Percentiles rank a stretch among this genome's conserved stretches.
Evolutionary conservation across 1,140 invertebrate genomes (phyloP).

Genomic region (Tetramorium simillimum): DNA sequence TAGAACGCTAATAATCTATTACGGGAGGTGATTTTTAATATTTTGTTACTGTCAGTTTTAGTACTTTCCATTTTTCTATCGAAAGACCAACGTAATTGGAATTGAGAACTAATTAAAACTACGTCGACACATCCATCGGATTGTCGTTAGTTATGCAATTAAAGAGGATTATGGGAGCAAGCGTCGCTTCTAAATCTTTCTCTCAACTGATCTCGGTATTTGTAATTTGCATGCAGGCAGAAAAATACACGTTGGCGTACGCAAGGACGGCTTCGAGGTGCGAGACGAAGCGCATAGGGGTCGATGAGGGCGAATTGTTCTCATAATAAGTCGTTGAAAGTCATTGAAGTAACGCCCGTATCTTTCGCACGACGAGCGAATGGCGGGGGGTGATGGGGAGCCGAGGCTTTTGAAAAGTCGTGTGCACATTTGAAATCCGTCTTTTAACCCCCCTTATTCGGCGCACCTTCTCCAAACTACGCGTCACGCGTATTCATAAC

Average conservation of each 20-base stretch:
- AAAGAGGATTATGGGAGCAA: slow-evolving; percentile 35
- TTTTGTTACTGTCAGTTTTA: not conserved
- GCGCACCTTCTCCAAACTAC: not conserved
- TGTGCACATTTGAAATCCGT: not conserved
- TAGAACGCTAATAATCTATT: not conserved
- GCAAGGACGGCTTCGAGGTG: not conserved
- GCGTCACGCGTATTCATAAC: not conserved
- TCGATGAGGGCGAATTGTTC: slow-evolving; percentile 74
- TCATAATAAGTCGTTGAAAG: slow-evolving; percentile 79
- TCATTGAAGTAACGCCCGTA: slow-evolving; percentile 73
- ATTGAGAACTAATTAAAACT: slow-evolving; percentile 25
- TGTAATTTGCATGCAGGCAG: slow-evolving; percentile 18
- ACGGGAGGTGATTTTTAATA: not conserved
- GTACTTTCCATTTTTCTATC: not conserved
- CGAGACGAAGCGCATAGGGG: slow-evolving; percentile 49
- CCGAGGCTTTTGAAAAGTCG: not conserved
- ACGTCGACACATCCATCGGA: not conserved
- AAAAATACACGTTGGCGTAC: slow-evolving; percentile 2
- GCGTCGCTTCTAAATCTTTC: slow-evolving; percentile 51
- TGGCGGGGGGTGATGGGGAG: slow-evolving; percentile 51
- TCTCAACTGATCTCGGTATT: slow-evolving; percentile 49
- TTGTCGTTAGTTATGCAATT: not conserved
- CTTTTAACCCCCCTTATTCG: not conserved
- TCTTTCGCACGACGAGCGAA: slow-evolving; percentile 60
- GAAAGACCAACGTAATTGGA: not conserved